Evolutionary conservation across 2,113 vertebrate species (phyloP), one percentile per base, ranked within the genome.

Genomic region (Psammodynastes pulverulentus): DNA sequence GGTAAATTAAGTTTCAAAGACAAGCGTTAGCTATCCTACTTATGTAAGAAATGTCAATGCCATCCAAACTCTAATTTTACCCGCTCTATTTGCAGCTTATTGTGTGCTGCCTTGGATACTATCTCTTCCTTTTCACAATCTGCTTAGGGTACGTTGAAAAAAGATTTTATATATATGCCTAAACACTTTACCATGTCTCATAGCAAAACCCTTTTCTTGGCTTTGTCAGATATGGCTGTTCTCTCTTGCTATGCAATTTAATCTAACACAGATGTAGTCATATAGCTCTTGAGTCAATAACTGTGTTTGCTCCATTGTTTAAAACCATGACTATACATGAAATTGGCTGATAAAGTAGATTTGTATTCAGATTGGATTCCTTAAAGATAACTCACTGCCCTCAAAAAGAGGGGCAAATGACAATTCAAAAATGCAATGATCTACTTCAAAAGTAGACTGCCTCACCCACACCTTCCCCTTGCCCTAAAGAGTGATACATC

Each of bases 241-340:
- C 6, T 62, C 26, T 58, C 84, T 7, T 21, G 48, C 84, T 53
- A 9, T 8, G 24, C n/a, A 91, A 58, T 45, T 86, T 21, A 58
- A 49, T 54, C 26, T 48, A 86, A 48, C 17, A 62, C 5, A 24
- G 29, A 23, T 49, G 13, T 45, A 51, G 7, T 34, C 39, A 9
- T 23, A 85, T 1, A 21, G 2, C 13, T 79, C 2, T 2, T 0
- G 9, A 29, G 9, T 48, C 3, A 3, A 52, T 39, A 0, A 79
- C 9, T 29, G 52, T 23, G 19, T 62, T 54, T 0, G 1, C 24
- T 88, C 54, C 1, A 21, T 72, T 62, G 79, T 90, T 79, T 43
- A 48, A 2, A 0, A 45, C 29, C 53, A 39, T 45, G 86, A 88
- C 51, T 23, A 29, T 43, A 56, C n/a, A 56, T 39, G 84, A 39